Conservation (phyloP, 2,888 invertebrate genomes). For the Agriopis marginaria region DNA sequence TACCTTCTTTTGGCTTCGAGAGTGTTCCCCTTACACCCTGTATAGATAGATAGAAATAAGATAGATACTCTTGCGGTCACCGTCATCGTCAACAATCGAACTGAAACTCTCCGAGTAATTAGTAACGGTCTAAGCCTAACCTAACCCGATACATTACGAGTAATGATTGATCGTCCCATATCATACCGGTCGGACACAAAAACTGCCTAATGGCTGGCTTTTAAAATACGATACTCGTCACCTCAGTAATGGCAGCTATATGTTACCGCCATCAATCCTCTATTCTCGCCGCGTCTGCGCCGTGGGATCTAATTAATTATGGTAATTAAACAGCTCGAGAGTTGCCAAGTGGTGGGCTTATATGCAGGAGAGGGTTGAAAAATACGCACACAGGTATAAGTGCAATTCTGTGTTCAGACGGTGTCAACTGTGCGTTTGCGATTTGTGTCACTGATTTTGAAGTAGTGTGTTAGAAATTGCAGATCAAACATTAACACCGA, state of each 20-base stretch:
- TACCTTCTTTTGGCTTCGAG: too few relatives aligned
- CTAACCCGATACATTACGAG: constrained; percentile 57
- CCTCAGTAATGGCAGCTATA: constrained; percentile 78
- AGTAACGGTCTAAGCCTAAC: constrained; percentile 60
- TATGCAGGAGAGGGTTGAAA: constrained; percentile 51
- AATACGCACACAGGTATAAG: constrained; percentile 55
- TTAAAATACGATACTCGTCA: constrained; percentile 78
- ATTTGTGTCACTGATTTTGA: background rate
- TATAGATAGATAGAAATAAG: too few relatives aligned
- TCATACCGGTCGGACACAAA: constrained; percentile 71
- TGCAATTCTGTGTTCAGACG: constrained; percentile 47
- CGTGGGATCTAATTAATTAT: constrained; percentile 83
- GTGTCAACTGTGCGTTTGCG: constrained; percentile 9
- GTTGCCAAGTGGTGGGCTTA: constrained; percentile 52
- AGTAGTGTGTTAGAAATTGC: background rate
- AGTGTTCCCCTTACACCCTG: too few relatives aligned
- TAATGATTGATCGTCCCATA: constrained; percentile 76
- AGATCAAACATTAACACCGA: too few relatives aligned
- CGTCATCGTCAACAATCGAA: constrained; percentile 40
- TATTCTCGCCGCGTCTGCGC: constrained; percentile 80
- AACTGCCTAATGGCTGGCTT: constrained; percentile 79
- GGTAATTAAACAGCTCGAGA: constrained; percentile 80
- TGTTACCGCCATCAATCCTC: constrained; percentile 81
- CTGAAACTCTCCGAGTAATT: constrained; percentile 49
- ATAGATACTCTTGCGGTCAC: background rate